These are phyloP conservation scores for Lucilia sericata DNA, from an alignment of 1,140 invertebrate species.

Conservation along the genomic window DNA sequence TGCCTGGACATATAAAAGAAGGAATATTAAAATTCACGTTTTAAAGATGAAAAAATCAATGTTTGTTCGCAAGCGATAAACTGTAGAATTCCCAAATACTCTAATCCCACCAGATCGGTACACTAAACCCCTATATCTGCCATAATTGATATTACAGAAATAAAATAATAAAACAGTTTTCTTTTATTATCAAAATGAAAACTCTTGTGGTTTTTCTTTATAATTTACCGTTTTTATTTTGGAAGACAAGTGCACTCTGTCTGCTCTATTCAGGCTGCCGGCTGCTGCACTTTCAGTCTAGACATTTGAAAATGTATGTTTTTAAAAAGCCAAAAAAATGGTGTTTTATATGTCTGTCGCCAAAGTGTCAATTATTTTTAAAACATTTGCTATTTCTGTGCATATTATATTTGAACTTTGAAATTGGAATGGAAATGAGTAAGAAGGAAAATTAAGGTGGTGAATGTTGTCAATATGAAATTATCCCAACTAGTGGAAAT, in stretches of 20 bases:
- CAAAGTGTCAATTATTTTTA: background rate
- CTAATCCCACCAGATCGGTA: too few relatives aligned
- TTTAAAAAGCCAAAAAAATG: background rate
- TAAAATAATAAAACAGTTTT: background rate
- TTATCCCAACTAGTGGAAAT: too few relatives aligned
- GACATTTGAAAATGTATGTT: slow-evolving; percentile 20
- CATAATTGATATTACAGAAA: background rate
- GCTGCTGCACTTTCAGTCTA: background rate
- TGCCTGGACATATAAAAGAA: too few relatives aligned
- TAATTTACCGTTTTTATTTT: background rate
- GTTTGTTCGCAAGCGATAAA: too few relatives aligned
- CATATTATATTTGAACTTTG: background rate
- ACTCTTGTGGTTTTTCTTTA: background rate
- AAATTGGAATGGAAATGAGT: background rate
- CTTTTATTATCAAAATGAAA: background rate
- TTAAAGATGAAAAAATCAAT: too few relatives aligned
- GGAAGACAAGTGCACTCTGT: background rate
- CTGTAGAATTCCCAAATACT: too few relatives aligned
- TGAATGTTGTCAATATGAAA: too few relatives aligned
- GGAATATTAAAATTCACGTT: too few relatives aligned
- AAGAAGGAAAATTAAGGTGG: background rate
- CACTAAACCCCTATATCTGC: too few relatives aligned
- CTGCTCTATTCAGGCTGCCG: background rate
- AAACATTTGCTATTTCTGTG: background rate
- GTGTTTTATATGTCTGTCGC: background rate